Conservation (phyloP, 2,113 vertebrate species). For the Halichoeres trimaculatus region DNA sequence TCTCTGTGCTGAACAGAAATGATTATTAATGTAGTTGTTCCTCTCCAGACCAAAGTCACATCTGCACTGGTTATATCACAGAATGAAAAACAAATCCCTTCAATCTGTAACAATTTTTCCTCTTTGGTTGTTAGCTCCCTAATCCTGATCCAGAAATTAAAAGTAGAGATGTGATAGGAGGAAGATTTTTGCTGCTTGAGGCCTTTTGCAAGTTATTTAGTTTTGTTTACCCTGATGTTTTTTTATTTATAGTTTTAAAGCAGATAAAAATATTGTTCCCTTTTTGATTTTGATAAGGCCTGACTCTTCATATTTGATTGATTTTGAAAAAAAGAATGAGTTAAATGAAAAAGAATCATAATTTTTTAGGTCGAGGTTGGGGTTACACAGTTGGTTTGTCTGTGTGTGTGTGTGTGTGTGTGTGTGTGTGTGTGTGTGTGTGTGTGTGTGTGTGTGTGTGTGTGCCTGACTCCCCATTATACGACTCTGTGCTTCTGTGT, state of each 20-base stretch:
- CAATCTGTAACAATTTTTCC: neutral
- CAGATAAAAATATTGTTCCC: too few species aligned
- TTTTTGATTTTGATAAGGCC: neutral
- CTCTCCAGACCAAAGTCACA: constrained; percentile 21
- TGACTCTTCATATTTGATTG: neutral
- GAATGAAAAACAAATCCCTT: neutral
- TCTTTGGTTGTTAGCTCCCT: neutral
- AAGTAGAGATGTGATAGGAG: neutral
- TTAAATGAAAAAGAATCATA: neutral
- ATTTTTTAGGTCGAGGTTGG: neutral
- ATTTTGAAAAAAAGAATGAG: too few species aligned
- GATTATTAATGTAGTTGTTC: constrained; percentile 28
- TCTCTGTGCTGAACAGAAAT: constrained; percentile 22
- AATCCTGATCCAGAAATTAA: neutral
- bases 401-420: too few species aligned
- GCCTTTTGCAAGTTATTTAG: neutral
- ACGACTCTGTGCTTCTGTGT: constrained; percentile 23
- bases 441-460: neutral
- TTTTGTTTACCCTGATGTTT: neutral
- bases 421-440: constrained; percentile 3
- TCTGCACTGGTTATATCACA: constrained; percentile 9
- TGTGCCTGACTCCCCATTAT: constrained; percentile 14
- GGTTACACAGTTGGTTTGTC: neutral
- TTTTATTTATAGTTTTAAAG: neutral
- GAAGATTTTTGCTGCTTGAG: neutral